Conservation (phyloP, 2,888 invertebrate species). For the Adineta ricciae region DNA sequence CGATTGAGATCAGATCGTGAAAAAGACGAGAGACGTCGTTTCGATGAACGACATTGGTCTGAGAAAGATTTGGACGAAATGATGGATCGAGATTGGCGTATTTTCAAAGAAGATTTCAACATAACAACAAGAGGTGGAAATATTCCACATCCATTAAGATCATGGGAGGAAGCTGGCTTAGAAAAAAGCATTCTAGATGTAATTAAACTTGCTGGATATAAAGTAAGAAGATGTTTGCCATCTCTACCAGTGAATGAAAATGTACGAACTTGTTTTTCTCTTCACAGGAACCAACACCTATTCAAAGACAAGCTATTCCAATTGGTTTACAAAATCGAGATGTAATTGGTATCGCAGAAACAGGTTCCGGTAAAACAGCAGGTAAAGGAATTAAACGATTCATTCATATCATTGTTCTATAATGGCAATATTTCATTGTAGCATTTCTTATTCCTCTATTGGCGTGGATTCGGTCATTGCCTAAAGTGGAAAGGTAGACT, state of each 20-base stretch:
- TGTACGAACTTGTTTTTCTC: neutral
- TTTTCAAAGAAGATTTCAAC: conserved; percentile 96
- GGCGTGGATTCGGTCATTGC: conserved; percentile 92
- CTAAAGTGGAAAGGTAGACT: conserved; percentile 71
- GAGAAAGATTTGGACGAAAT: conserved; percentile 85
- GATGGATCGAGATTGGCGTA: conserved; percentile 98
- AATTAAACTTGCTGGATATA: conserved; percentile 84
- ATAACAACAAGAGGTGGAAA: conserved; percentile 92
- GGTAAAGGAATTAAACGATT: neutral
- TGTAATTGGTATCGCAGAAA: conserved; percentile 98
- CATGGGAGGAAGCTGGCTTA: conserved; percentile 85
- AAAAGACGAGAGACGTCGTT: conserved; percentile 92
- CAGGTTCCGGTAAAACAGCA: conserved; percentile 94
- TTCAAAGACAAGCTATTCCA: conserved; percentile 96
- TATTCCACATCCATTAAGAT: conserved; percentile 87
- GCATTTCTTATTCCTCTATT: conserved; percentile 92
- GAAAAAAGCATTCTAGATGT: conserved; percentile 81
- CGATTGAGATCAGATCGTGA: conserved; percentile 80
- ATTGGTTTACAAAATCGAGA: conserved; percentile 69
- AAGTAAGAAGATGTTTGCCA: conserved; percentile 42
- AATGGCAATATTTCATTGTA: neutral
- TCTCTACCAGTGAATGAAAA: too few relatives aligned
- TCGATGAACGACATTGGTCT: conserved; percentile 98
- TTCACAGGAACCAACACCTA: conserved; percentile 82
- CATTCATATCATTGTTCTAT: too few relatives aligned